A percentile compares a stretch with the other conserved stretches of the same genome.
phyloP scores from a whole-genome alignment of 92 coral and sea anemone species.

The Zoanthus sociatus region DNA sequence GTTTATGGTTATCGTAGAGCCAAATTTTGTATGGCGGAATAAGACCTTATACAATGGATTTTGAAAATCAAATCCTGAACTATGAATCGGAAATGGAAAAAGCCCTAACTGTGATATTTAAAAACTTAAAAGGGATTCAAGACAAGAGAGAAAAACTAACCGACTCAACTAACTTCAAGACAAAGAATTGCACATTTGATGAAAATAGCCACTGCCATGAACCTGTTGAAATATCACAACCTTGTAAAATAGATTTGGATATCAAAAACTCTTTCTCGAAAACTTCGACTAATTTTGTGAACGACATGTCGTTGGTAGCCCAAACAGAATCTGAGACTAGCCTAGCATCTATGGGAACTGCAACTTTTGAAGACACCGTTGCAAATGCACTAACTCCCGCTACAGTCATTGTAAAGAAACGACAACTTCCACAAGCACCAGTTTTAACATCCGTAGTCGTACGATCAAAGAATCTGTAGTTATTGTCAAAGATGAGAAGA shows the following conservation, averaged over 20 bases:
- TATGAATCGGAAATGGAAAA: conserved; percentile 50
- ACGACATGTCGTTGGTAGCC: not conserved
- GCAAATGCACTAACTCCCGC: not conserved
- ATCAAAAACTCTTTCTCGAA: not conserved
- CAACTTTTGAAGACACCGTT: not conserved
- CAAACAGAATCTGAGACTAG: not conserved
- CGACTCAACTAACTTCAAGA: not conserved
- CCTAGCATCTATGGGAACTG: not conserved
- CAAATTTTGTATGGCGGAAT: not conserved
- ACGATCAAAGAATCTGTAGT: not conserved
- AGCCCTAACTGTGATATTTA: conserved; percentile 25
- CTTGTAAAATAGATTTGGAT: not conserved
- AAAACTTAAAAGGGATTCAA: conserved; percentile 40
- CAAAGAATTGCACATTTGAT: not conserved
- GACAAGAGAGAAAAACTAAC: not conserved
- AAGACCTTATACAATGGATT: not conserved
- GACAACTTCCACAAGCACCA: conserved; percentile 20
- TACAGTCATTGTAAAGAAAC: not conserved
- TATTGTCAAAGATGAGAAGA: not conserved
- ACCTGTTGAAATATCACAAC: not conserved
- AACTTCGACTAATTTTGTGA: not conserved
- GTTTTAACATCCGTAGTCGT: not conserved
- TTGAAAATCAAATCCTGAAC: not conserved
- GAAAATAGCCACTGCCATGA: not conserved
- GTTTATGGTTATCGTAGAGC: not conserved